Evolutionary conservation across 1,140 invertebrate genomes (phyloP).

Genomic region (Cydia fagiglandana): DNA sequence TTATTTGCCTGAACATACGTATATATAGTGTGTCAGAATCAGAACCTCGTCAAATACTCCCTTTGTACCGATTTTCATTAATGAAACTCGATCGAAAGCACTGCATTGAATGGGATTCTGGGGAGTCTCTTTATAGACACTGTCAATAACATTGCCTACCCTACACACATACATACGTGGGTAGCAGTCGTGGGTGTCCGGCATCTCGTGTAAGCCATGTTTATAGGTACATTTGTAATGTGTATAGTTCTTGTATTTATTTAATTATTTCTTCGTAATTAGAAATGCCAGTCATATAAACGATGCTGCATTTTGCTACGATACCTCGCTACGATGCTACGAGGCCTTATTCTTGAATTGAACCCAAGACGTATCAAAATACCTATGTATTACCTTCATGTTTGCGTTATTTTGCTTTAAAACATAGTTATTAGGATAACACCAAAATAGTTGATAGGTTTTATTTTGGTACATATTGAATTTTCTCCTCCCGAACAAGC

Average conservation of each 20-base stretch:
- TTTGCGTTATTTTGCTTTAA: too few relatives aligned
- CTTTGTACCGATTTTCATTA: neutral
- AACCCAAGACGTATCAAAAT: too few relatives aligned
- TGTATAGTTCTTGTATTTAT: too few relatives aligned
- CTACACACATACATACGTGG: neutral
- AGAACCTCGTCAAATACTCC: neutral
- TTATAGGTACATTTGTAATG: too few relatives aligned
- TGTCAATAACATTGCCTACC: constrained; percentile 1
- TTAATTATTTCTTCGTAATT: too few relatives aligned
- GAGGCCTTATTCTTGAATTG: neutral
- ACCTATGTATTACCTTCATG: too few relatives aligned
- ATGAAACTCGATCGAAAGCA: constrained; percentile 5
- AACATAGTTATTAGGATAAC: too few relatives aligned
- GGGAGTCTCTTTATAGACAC: neutral
- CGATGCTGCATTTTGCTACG: neutral
- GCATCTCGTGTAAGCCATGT: too few relatives aligned
- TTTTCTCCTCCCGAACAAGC: neutral
- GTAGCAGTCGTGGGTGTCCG: too few relatives aligned
- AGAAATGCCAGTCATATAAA: too few relatives aligned
- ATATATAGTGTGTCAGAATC: neutral
- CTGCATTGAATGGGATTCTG: neutral
- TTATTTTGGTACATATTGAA: neutral
- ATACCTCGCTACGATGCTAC: neutral
- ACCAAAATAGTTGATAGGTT: too few relatives aligned
- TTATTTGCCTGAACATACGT: too few relatives aligned